These are phyloP conservation scores for Neodiprion lecontei DNA, from an alignment of 1,140 invertebrate genomes.

Conservation along the genomic window DNA sequence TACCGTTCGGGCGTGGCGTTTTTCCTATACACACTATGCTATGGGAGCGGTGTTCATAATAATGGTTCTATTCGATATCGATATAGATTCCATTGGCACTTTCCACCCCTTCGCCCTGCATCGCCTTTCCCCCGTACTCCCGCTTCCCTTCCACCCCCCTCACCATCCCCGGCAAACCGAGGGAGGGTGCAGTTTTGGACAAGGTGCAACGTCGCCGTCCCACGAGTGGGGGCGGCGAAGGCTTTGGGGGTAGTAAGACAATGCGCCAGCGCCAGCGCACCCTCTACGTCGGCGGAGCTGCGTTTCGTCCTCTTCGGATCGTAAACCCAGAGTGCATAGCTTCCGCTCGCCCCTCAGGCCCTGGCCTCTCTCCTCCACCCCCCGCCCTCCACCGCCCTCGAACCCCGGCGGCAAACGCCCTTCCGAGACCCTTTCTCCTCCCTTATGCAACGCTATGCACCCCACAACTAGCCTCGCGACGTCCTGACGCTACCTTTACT, in stretches of 20 bases:
- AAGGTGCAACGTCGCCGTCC: slow-evolving; percentile 22
- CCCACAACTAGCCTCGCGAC: too few relatives aligned
- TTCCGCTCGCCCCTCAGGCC: slow-evolving; percentile 12
- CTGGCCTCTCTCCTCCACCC: too few relatives aligned
- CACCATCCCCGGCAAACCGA: neutral
- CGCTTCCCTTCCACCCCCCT: neutral
- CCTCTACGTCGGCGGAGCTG: slow-evolving; percentile 23
- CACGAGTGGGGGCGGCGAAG: slow-evolving; percentile 13
- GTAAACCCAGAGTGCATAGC: slow-evolving; percentile 11
- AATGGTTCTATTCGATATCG: slow-evolving; percentile 2
- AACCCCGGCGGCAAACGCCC: neutral
- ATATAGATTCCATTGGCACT: slow-evolving; percentile 7
- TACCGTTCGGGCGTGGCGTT: slow-evolving; percentile 14
- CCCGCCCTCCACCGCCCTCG: neutral
- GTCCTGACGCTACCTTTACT: too few relatives aligned
- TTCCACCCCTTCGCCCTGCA: neutral
- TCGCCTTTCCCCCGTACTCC: neutral
- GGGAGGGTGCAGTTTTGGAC: slow-evolving; percentile 17
- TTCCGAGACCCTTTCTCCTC: neutral
- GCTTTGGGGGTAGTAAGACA: neutral
- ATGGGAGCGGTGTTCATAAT: slow-evolving; percentile 12
- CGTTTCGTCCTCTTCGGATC: slow-evolving; percentile 18
- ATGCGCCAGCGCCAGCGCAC: slow-evolving; percentile 29
- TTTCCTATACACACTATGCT: slow-evolving; percentile 20
- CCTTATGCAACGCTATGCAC: too few relatives aligned